Percentiles rank a stretch among this genome's conserved stretches.
These are phyloP conservation scores for Eptesicus fuscus DNA, from an alignment of 2,113 vertebrate genomes.

Conservation along the genomic window DNA sequence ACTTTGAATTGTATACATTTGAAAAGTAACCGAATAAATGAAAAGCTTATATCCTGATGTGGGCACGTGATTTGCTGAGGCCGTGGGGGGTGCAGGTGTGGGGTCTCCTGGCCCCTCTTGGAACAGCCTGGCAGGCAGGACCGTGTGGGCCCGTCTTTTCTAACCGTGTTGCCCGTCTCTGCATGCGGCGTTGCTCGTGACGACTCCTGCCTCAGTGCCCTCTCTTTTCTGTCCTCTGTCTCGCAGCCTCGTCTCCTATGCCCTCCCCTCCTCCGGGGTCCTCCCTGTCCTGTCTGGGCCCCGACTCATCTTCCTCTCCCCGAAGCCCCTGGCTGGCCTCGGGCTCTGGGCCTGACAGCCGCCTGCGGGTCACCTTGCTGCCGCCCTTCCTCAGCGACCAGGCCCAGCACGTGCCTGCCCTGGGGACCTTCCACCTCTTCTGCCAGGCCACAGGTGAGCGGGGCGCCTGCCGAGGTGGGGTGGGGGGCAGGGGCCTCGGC, in stretches of 20 bases:
- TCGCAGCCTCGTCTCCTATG: constrained; percentile 87
- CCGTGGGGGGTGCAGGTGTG: neutral
- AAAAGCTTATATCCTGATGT: constrained; percentile 74
- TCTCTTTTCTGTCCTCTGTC: constrained; percentile 83
- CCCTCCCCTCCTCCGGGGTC: constrained; percentile 87
- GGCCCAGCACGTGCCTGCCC: constrained; percentile 88
- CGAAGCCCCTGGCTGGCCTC: constrained; percentile 83
- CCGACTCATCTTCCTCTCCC: constrained; percentile 83
- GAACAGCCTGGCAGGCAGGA: rapidly evolving
- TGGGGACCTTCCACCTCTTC: constrained; percentile 92
- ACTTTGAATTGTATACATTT: constrained; percentile 84
- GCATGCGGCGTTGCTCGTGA: constrained; percentile 66
- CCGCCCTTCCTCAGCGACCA: constrained; percentile 96
- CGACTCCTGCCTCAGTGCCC: constrained; percentile 82
- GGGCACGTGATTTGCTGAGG: neutral
- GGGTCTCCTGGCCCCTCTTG: neutral
- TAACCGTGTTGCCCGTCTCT: constrained; percentile 38
- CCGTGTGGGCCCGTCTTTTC: neutral
- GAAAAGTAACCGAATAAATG: constrained; percentile 81
- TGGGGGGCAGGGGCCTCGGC: neutral
- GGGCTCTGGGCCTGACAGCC: constrained; percentile 79
- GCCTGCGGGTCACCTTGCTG: constrained; percentile 84
- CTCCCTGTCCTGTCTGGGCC: constrained; percentile 88
- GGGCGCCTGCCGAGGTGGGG: neutral
- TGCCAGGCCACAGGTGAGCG: constrained; percentile 96